These are phyloP conservation scores for Intellagama lesueurii DNA, from an alignment of 2,797 vertebrate species.

Conservation along the genomic window DNA sequence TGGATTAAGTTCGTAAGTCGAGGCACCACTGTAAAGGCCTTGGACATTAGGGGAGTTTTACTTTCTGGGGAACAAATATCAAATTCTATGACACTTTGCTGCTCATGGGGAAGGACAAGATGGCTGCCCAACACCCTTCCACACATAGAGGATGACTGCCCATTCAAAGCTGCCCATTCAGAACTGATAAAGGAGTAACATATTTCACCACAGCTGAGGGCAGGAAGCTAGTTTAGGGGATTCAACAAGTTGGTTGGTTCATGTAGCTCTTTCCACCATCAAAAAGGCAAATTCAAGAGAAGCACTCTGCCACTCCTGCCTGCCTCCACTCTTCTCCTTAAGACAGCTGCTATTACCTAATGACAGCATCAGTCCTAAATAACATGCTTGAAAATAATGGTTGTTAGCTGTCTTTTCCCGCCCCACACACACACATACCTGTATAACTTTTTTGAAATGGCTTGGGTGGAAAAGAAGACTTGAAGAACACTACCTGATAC, in stretches of 20 bases:
- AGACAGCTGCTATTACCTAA: too few species aligned
- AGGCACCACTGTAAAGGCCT: too few species aligned
- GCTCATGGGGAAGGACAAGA: background rate
- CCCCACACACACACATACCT: too few species aligned
- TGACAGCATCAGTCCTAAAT: too few species aligned
- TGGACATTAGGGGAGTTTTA: too few species aligned
- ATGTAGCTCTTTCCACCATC: too few species aligned
- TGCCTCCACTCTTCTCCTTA: too few species aligned
- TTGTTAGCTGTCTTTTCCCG: background rate
- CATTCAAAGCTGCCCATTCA: background rate
- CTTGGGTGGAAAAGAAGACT: background rate
- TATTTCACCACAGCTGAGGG: background rate
- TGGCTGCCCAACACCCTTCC: background rate
- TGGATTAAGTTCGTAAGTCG: too few species aligned
- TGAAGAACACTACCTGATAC: background rate
- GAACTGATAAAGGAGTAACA: background rate
- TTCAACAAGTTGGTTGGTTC: too few species aligned
- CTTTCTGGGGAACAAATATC: background rate
- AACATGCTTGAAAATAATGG: too few species aligned
- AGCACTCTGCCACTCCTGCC: too few species aligned
- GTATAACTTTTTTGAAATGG: background rate
- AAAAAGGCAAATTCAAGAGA: too few species aligned
- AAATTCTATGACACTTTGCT: background rate
- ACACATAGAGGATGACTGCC: background rate
- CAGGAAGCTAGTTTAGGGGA: background rate